These are phyloP conservation scores for Carollia perspicillata DNA, from an alignment of 2,113 vertebrate species.

Conservation along the genomic window DNA sequence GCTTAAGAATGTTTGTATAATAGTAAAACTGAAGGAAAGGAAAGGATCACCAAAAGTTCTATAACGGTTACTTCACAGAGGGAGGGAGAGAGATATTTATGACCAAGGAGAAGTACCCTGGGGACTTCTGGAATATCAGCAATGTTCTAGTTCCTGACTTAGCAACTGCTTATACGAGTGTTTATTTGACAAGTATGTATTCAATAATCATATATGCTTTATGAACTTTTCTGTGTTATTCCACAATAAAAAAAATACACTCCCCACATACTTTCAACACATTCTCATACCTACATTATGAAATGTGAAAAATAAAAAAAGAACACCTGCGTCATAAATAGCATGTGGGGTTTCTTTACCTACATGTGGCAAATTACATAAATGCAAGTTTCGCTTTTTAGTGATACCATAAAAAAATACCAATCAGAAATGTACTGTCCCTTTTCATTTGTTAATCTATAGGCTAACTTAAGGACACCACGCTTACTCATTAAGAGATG, in stretches of 20 bases:
- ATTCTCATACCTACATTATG: not conserved
- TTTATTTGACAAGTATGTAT: not conserved
- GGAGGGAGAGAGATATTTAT: not conserved
- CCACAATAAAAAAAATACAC: not conserved
- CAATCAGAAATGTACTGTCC: not conserved
- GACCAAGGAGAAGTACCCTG: not conserved
- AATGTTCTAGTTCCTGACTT: not conserved
- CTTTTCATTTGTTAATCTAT: not conserved
- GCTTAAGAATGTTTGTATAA: not conserved
- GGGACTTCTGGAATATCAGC: not conserved
- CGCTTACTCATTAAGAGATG: not conserved
- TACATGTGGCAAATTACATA: not conserved
- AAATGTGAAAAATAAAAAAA: not conserved
- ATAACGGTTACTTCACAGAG: not conserved
- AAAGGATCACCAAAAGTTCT: not conserved
- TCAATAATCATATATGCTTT: not conserved
- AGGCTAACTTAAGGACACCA: not conserved
- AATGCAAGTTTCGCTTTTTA: not conserved
- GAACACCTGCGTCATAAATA: not conserved
- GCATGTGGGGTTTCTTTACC: not conserved
- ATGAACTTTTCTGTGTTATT: not conserved
- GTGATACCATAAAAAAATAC: not conserved
- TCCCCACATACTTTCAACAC: not conserved
- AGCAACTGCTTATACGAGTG: not conserved
- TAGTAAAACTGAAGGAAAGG: not conserved